A percentile compares a stretch with the other conserved stretches of the same genome.
Evolutionary conservation across 2,888 invertebrate species (phyloP).

Genomic region (Andrena trimmerana): DNA sequence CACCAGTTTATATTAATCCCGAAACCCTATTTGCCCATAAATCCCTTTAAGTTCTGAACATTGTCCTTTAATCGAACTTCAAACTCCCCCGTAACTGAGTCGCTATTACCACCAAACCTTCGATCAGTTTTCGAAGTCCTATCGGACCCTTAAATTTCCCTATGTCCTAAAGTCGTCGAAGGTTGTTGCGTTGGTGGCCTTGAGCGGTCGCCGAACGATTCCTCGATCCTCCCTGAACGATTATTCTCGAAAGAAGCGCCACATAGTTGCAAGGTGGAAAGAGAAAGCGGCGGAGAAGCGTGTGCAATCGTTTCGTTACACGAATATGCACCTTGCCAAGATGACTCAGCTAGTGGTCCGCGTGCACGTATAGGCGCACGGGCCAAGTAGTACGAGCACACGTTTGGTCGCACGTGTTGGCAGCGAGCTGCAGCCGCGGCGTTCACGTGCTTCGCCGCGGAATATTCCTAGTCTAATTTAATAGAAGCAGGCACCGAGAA

Average conservation of each 20-base stretch:
- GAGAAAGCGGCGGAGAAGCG: conserved; percentile 22
- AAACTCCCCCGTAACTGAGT: too few relatives aligned
- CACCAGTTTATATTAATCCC: too few relatives aligned
- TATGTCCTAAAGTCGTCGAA: too few relatives aligned
- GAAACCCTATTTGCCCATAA: too few relatives aligned
- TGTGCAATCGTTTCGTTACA: conserved; percentile 23
- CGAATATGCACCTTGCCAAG: conserved; percentile 50
- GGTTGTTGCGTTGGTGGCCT: neutral
- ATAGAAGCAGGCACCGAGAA: conserved; percentile 38
- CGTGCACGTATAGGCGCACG: conserved; percentile 29
- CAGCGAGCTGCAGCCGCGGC: conserved; percentile 29
- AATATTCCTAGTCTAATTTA: conserved; percentile 53
- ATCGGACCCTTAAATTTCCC: too few relatives aligned
- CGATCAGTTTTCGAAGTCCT: too few relatives aligned
- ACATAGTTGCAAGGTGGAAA: neutral
- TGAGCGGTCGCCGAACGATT: neutral
- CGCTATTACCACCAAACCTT: too few relatives aligned
- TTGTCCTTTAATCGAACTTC: too few relatives aligned
- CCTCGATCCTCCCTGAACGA: neutral
- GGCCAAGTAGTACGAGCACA: conserved; percentile 53
- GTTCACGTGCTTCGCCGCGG: conserved; percentile 61
- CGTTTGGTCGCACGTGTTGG: conserved; percentile 67
- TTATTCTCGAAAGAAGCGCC: neutral
- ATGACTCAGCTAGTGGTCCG: conserved; percentile 55
- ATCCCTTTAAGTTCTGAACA: too few relatives aligned